Conservation (phyloP, 2,888 invertebrate genomes). For the Rhogogaster chlorosoma region DNA sequence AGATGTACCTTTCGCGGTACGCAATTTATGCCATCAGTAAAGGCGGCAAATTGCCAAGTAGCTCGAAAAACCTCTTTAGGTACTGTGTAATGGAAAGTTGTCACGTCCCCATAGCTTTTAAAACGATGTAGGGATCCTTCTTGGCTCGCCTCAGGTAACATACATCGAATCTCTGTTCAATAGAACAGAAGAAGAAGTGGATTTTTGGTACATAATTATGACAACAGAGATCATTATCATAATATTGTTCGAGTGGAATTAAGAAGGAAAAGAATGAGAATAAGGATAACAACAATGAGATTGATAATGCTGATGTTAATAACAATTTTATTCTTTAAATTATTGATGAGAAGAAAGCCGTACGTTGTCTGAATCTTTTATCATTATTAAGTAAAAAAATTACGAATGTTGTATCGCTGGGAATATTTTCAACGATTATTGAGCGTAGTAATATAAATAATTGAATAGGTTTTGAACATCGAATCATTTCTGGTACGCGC, state of each 20-base stretch:
- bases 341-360: not conserved
- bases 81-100: slow-evolving; percentile 78
- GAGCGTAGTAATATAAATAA: not conserved
- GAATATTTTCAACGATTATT: not conserved
- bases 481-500: not conserved
- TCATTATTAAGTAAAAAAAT: not conserved
- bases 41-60: slow-evolving; percentile 79
- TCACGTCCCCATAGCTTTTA: slow-evolving; percentile 78
- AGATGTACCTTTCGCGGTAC: slow-evolving; percentile 76
- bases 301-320: not conserved
- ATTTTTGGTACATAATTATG: not conserved
- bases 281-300: not conserved
- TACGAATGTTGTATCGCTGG: not conserved
- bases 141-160: slow-evolving; percentile 78
- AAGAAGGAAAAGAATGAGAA: not conserved
- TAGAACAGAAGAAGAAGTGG: not conserved
- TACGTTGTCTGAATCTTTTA: not conserved
- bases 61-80: slow-evolving; percentile 78
- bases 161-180: slow-evolving; percentile 56
- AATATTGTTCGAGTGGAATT: not conserved
- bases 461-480: not conserved
- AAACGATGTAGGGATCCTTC: slow-evolving; percentile 78
- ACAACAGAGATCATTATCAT: not conserved
- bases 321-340: not conserved
- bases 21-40: slow-evolving; percentile 77